A percentile compares a stretch with the other conserved stretches of the same genome.
phyloP scores from a whole-genome alignment of 2,888 invertebrate species.

The Drosophila kuntzei region DNA sequence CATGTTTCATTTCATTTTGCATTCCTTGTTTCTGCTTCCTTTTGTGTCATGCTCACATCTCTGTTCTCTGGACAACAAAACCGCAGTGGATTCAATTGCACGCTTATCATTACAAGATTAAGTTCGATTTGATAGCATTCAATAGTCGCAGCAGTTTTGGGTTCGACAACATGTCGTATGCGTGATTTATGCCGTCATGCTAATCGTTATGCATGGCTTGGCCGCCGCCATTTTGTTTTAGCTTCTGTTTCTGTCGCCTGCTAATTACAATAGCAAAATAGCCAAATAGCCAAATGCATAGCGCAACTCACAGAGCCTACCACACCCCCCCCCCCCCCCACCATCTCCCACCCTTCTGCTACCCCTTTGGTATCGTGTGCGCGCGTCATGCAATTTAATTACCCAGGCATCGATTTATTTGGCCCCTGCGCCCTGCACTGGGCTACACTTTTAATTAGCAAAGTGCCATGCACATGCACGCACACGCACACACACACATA shows the following conservation, averaged over 20 bases:
- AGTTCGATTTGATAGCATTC: not conserved
- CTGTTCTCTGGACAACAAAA: not conserved
- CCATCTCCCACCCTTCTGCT: too few relatives aligned
- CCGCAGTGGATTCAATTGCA: not conserved
- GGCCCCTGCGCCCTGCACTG: slow-evolving; percentile 60
- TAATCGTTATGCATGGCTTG: slow-evolving; percentile 22
- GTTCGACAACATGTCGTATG: slow-evolving; percentile 52
- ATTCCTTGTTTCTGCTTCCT: not conserved
- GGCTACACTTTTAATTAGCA: slow-evolving; percentile 78
- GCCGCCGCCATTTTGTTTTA: slow-evolving; percentile 67
- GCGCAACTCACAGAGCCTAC: slow-evolving; percentile 11
- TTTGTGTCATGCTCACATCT: slow-evolving; percentile 1
- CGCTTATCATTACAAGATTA: not conserved
- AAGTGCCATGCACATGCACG: slow-evolving; percentile 77
- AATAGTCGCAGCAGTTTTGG: not conserved
- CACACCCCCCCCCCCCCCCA: not conserved
- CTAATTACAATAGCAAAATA: slow-evolving; percentile 73
- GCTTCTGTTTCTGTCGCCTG: slow-evolving; percentile 48
- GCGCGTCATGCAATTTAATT: slow-evolving; percentile 78
- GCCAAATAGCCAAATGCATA: slow-evolving; percentile 46
- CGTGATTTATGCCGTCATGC: slow-evolving; percentile 58
- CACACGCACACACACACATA: slow-evolving; percentile 33
- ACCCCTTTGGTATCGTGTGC: slow-evolving; percentile 47
- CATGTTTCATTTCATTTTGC: slow-evolving; percentile 29
- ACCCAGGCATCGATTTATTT: slow-evolving; percentile 79